Conservation (phyloP, 2,113 vertebrate genomes). For the Tychaedon coryphoeus region DNA sequence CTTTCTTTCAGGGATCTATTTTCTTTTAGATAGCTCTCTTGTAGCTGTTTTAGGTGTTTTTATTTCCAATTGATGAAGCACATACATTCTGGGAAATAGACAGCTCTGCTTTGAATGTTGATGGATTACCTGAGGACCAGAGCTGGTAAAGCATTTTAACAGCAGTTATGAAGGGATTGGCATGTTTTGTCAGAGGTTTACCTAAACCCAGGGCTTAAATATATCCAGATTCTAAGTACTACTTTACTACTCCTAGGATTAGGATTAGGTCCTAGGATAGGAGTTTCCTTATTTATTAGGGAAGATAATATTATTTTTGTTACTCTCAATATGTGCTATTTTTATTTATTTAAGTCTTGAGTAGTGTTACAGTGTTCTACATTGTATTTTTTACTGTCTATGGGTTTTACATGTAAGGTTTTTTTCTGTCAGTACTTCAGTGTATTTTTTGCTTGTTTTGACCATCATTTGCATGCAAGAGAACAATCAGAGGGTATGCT, state of each 20-base stretch:
- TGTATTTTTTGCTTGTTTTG: background rate
- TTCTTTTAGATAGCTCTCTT: background rate
- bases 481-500: background rate
- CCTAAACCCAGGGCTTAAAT: background rate
- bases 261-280: background rate
- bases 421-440: background rate
- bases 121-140: background rate
- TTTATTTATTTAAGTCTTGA: background rate
- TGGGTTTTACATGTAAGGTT: background rate
- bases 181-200: background rate
- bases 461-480: background rate
- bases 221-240: background rate
- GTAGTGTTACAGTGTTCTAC: background rate
- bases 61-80: background rate
- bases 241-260: background rate
- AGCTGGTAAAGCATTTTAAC: background rate
- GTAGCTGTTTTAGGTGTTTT: background rate
- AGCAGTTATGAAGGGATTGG: background rate
- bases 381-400: background rate
- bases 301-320: background rate
- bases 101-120: background rate
- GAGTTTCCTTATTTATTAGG: background rate
- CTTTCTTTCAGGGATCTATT: background rate
- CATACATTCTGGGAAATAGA: background rate
- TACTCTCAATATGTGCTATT: accelerated